phyloP scores from a whole-genome alignment of 2,888 invertebrate genomes.

The Acanthosoma haemorrhoidale region DNA sequence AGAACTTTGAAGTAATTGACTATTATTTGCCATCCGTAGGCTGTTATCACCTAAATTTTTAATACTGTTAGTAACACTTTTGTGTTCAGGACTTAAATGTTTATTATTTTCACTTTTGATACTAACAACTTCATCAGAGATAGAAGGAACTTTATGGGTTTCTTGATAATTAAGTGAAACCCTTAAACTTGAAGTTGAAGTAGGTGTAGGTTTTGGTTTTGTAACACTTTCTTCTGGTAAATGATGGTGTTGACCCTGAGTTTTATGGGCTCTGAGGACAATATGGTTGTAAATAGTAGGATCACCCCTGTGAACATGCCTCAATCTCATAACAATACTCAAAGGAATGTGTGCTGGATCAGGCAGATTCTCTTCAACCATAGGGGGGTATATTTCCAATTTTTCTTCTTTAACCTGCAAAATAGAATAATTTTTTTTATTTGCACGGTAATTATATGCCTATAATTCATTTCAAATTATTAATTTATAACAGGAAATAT shows the following conservation, averaged over 20 bases:
- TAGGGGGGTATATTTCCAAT: background rate
- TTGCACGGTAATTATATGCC: too few species aligned
- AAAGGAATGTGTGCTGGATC: slow-evolving; percentile 14
- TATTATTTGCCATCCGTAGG: slow-evolving; percentile 5
- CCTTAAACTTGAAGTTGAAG: background rate
- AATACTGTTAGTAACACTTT: background rate
- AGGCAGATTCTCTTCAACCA: background rate
- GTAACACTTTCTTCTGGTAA: background rate
- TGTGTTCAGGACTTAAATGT: background rate
- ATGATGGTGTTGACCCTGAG: slow-evolving; percentile 17
- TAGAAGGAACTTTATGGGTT: background rate
- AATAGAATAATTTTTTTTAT: background rate
- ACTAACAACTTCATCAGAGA: background rate
- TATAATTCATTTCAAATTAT: too few species aligned
- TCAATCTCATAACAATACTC: slow-evolving; percentile 11
- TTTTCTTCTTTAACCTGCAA: background rate
- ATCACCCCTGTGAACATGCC: slow-evolving; percentile 21
- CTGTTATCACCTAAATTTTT: background rate
- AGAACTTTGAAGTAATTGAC: background rate
- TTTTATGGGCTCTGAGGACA: slow-evolving; percentile 7
- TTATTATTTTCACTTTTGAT: background rate
- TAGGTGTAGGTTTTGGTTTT: background rate
- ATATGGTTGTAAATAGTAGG: slow-evolving; percentile 22
- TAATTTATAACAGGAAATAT: too few species aligned
- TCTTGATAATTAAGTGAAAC: background rate